Base-by-base conservation (phyloP, 2,113 vertebrate genomes). In the Mohoua ochrocephala region DNA sequence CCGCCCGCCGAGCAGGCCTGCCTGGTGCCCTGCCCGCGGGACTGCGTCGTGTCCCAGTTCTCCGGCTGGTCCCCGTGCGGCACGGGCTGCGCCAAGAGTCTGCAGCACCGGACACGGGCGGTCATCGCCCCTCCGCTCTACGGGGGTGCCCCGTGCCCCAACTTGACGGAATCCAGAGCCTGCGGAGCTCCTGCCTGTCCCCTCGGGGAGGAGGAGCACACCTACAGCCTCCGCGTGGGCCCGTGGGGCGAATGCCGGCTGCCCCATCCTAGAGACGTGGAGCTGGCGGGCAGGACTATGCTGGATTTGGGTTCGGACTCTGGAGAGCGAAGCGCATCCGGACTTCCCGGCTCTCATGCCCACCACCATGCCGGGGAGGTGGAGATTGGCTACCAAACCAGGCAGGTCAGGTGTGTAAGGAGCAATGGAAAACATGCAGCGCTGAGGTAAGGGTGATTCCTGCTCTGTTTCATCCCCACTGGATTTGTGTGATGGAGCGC, bases 11-110 rank as follows among this genome's bases (percentile, higher is more conserved):
- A 99, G 92, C 99, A 99, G 97, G 99, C 99, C 15, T 99, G 99
- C 94, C 98, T 99, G 82, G 98, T 99, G 61, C 99, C 99, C 11
- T 99, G 99, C 78, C 99, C 99, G 0, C 98, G 98, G 87, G 99
- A 99, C 95, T 99, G 99, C 33, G 97, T 99, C 1, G 98, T 99
- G 8, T 99, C 99, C 0, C 97, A 98, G 90, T 99, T 99, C 95
- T 99, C 98, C 1, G 39, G 91, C 4, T 99, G 99, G 99, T 99
- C 99, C 3, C 85, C 68, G 65, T 99, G 99, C 27, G 97, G 98
- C 84, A 70, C 92, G 37, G 98, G 96, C 7, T 99, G 99, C 2
- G 95, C 98, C 24, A 35, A 64, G 47, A 97, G 97, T 53, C 75
- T 98, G 54, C 99, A 99, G 94, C 98, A 99, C 91, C 97, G 98